Evolutionary conservation across 2,797 vertebrate species (phyloP).

Genomic region (Staurois parvus): DNA sequence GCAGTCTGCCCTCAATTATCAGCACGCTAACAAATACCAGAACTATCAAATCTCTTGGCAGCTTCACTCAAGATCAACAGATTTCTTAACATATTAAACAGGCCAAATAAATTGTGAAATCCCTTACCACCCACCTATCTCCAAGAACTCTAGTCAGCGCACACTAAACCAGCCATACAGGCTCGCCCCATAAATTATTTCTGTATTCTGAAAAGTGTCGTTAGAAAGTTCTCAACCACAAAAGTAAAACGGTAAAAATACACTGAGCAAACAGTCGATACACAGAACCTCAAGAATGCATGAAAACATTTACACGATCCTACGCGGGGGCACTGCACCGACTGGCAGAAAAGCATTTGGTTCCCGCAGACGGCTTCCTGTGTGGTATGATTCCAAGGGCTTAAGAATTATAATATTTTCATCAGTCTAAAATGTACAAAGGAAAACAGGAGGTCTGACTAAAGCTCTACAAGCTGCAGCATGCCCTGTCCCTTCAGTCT

Average conservation of each 20-base stretch:
- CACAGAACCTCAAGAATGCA: conserved; percentile 50
- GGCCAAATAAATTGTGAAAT: conserved; percentile 43
- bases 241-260: conserved; percentile 17
- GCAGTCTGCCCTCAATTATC: conserved; percentile 4
- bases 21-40: conserved; percentile 31
- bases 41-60: conserved; percentile 53
- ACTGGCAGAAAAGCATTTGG: neutral
- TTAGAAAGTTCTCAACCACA: conserved; percentile 47
- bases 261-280: conserved; percentile 45
- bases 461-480: neutral
- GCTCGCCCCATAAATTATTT: conserved; percentile 4
- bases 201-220: conserved; percentile 37
- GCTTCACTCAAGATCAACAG: conserved; percentile 13
- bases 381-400: neutral
- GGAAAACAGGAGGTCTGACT: neutral
- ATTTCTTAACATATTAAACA: conserved; percentile 44
- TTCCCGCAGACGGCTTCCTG: conserved; percentile 6
- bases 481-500: neutral
- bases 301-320: neutral
- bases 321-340: neutral
- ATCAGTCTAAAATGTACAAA: conserved; percentile 6
- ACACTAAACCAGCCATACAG: conserved; percentile 27
- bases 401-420: neutral
- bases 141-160: conserved; percentile 26
- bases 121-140: conserved; percentile 35